Conservation (phyloP, 2,797 vertebrate genomes). For the Prunella strophiata region DNA sequence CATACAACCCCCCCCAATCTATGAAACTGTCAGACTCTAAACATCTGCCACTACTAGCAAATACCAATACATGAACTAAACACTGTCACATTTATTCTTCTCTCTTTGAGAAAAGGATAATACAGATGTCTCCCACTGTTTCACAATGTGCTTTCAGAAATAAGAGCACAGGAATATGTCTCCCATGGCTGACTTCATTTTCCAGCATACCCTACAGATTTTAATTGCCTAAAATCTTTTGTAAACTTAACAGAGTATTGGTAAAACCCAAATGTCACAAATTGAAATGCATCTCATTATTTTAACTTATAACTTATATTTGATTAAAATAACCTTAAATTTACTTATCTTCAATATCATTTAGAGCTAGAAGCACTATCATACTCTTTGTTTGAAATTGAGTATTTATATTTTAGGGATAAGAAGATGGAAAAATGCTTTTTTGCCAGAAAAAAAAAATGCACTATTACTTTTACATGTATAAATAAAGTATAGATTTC, state of each 20-base stretch:
- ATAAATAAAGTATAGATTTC: background rate
- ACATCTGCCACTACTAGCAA: background rate
- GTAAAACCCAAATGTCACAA: background rate
- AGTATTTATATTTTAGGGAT: background rate
- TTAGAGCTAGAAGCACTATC: background rate
- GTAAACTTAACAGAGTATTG: background rate
- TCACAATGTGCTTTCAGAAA: background rate
- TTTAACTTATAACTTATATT: background rate
- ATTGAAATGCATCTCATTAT: background rate
- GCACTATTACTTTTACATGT: background rate
- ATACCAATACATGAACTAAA: background rate
- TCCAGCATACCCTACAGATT: background rate
- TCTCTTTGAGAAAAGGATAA: background rate
- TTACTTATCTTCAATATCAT: background rate
- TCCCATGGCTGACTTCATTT: background rate
- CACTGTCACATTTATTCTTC: background rate
- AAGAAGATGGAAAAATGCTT: background rate
- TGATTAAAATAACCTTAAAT: background rate
- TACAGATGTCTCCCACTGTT: background rate
- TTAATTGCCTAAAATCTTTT: background rate
- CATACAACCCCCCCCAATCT: background rate
- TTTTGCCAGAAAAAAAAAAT: background rate
- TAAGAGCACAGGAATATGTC: background rate
- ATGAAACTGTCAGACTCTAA: background rate
- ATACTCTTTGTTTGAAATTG: background rate